phyloP scores from a whole-genome alignment of 2,113 vertebrate species.

The Pelecanus crispus region DNA sequence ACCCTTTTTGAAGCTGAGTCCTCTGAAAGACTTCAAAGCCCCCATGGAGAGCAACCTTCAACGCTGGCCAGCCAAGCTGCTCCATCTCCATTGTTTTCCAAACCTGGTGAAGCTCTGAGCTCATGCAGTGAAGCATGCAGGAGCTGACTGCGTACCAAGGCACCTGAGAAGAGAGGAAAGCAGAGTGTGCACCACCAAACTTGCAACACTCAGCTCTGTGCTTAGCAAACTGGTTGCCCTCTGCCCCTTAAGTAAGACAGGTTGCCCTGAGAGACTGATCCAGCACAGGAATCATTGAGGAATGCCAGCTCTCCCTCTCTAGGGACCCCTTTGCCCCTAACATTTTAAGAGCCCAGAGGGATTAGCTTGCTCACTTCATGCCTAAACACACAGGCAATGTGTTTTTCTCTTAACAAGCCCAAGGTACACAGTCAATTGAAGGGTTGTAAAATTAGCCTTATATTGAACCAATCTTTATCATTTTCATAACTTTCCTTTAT shows the following conservation, averaged over 20 bases:
- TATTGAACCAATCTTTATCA: not conserved
- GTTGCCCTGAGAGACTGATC: not conserved
- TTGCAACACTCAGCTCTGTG: not conserved
- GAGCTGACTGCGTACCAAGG: not conserved
- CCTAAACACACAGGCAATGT: not conserved
- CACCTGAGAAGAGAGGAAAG: not conserved
- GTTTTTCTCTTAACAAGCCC: not conserved
- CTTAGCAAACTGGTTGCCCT: not conserved
- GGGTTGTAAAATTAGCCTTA: not conserved
- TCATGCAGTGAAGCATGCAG: not conserved
- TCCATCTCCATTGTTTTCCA: not conserved
- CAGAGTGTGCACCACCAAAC: not conserved
- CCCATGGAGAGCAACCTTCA: not conserved
- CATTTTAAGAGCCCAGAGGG: not conserved
- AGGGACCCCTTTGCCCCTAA: not conserved
- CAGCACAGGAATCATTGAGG: not conserved
- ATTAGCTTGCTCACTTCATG: not conserved
- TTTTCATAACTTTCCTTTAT: not conserved
- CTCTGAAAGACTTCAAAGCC: not conserved
- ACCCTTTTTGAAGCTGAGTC: not conserved
- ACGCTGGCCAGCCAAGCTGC: not conserved
- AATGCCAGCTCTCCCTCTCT: not conserved
- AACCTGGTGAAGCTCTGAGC: not conserved
- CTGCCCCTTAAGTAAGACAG: not conserved
- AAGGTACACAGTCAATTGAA: not conserved